These are phyloP conservation scores for Drosophila colorata DNA, from an alignment of 2,888 invertebrate genomes.

Conservation along the genomic window DNA sequence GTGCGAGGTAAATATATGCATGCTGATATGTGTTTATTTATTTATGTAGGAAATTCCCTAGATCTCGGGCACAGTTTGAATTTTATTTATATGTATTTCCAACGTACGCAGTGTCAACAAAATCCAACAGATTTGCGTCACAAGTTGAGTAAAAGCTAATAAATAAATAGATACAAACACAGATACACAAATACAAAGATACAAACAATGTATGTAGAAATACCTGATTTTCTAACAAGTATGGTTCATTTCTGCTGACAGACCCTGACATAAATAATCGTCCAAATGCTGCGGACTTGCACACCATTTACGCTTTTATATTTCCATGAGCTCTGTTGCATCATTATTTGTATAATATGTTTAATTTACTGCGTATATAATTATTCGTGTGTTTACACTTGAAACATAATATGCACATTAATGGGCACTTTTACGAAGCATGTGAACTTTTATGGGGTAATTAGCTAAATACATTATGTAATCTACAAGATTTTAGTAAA, in stretches of 20 bases:
- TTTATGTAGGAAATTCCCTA: slow-evolving; percentile 22
- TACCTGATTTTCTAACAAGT: slow-evolving; percentile 17
- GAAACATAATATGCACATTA: slow-evolving; percentile 21
- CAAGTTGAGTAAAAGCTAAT: slow-evolving; percentile 15
- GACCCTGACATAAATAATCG: slow-evolving; percentile 30
- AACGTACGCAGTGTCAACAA: slow-evolving; percentile 41
- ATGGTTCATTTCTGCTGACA: not conserved
- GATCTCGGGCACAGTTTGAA: slow-evolving; percentile 18
- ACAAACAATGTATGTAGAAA: not conserved
- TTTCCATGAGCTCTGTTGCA: slow-evolving; percentile 10
- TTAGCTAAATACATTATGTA: slow-evolving; percentile 5
- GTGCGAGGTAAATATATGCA: not conserved
- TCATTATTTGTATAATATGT: slow-evolving; percentile 24
- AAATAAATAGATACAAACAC: slow-evolving; percentile 14
- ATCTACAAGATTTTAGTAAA: not conserved
- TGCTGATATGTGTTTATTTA: slow-evolving; percentile 3
- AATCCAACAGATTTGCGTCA: slow-evolving; percentile 54
- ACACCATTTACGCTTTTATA: not conserved
- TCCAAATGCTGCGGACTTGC: not conserved
- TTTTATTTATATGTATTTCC: slow-evolving; percentile 44
- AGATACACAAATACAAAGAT: slow-evolving; percentile 16
- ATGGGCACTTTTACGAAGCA: slow-evolving; percentile 3
- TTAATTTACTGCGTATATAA: slow-evolving; percentile 14
- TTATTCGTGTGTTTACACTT: slow-evolving; percentile 29
- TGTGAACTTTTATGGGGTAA: slow-evolving; percentile 20